Base-by-base conservation (phyloP, 2,113 vertebrate genomes). In the Urocitellus parryii region DNA sequence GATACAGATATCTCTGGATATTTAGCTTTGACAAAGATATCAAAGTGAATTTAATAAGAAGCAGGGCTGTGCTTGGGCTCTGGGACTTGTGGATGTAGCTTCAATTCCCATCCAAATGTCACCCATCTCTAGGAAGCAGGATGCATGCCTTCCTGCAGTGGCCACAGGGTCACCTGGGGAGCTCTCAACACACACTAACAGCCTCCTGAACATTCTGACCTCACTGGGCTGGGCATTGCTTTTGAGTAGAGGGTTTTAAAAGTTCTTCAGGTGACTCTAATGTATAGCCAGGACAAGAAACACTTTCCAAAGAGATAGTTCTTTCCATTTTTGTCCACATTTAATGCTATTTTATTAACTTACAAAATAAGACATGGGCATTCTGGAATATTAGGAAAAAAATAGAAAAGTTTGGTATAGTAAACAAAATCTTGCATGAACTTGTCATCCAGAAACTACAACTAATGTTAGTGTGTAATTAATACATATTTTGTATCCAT, bases 131-230 rank as follows among this genome's bases (percentile, higher is more conserved):
- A 48, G 74, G 48, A 48, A 61, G 24, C 39, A 58, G 61, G 24
- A 20, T 3, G 1, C 2, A 0, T n/a, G 11, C 79, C 68, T 81
- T 25, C 0, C 68, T 1, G 16, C 61, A 10, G 16, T 29, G 1
- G 10, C 29, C 27, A 27, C 51, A 4, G 16, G 25, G 39, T 48
- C n/a, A 0, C 39, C 17, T 2, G 18, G 11, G 56, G 48, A 78
- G 27, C 14, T 4, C 18, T 20, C 45, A 29, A 32, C 65, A 65
- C 65, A 65, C 0, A 4, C 5, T 25, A 70, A 18, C 13, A 17
- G 8, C 20, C 77, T 18, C 11, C 39, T 45, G 4, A 4, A 5
- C 34, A 1, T 8, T n/a, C 37, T 32, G 51, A 2, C 9, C 12
- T 29, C 72, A 61, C 24, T 13, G 5, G 51, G 53, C 63, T 16